These are phyloP conservation scores for Felis chaus DNA, from an alignment of 2,113 vertebrate genomes.

Conservation along the genomic window DNA sequence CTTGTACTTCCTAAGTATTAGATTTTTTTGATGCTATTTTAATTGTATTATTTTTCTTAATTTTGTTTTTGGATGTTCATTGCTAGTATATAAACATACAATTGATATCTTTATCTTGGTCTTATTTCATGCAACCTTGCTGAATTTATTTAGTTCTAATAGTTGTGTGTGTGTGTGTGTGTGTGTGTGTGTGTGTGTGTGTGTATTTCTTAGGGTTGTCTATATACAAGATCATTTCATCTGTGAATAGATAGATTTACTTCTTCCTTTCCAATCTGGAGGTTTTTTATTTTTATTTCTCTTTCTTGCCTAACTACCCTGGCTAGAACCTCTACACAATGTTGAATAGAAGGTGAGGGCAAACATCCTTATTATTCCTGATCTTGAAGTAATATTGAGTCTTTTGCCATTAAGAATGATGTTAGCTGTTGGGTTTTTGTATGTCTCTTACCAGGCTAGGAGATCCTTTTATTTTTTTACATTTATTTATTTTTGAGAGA, in stretches of 20 bases:
- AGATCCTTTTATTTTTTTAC: not conserved
- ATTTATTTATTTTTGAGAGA: no score
- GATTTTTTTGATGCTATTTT: not conserved
- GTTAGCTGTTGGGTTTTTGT: not conserved
- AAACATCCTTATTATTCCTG: not conserved
- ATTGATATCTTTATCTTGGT: not conserved
- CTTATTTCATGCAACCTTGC: not conserved
- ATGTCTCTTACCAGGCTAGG: not conserved
- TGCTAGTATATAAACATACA: not conserved
- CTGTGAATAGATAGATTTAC: not conserved
- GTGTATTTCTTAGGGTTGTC: not conserved
- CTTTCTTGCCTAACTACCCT: not conserved
- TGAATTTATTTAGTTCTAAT: not conserved
- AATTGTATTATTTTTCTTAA: not conserved
- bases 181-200: not conserved
- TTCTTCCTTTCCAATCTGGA: conserved; percentile 6
- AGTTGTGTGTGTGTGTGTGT: no score
- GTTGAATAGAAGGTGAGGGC: not conserved
- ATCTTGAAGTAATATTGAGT: not conserved
- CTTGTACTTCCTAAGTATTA: not conserved
- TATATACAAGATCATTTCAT: not conserved
- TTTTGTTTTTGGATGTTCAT: not conserved
- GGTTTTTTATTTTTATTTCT: not conserved
- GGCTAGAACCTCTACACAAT: not conserved
- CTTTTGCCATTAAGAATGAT: not conserved